These are phyloP conservation scores for Campylomormyrus numenius DNA, from an alignment of 2,113 vertebrate genomes.

Conservation along the genomic window DNA sequence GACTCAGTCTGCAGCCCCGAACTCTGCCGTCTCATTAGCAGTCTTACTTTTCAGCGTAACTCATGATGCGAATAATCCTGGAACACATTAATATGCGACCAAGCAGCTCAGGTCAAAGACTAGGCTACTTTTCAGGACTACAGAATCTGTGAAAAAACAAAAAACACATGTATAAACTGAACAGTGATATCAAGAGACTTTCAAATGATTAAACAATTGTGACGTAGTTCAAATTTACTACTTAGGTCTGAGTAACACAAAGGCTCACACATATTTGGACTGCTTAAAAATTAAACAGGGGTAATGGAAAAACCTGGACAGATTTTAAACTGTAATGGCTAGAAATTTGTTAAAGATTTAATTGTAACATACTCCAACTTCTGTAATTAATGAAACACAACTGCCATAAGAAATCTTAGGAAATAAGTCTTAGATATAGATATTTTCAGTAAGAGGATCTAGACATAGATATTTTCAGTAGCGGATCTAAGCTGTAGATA, in stretches of 20 bases:
- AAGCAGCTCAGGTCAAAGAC: neutral
- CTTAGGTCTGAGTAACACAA: neutral
- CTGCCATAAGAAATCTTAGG: neutral
- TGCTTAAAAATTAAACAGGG: neutral
- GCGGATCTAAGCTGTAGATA: neutral
- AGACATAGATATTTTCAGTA: neutral
- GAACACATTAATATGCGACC: neutral
- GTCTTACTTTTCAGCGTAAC: neutral
- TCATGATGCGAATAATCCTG: constrained; percentile 10
- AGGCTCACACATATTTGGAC: neutral
- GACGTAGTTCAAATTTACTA: neutral
- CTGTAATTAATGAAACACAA: neutral
- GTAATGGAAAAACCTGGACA: neutral
- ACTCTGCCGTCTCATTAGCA: neutral
- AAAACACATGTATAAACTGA: neutral
- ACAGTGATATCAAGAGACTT: neutral
- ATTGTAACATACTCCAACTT: neutral
- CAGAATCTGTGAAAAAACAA: neutral
- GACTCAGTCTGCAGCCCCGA: neutral
- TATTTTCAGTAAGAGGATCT: neutral
- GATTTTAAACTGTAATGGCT: neutral
- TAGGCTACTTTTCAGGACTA: neutral
- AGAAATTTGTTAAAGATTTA: neutral
- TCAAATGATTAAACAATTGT: neutral
- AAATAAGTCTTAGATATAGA: neutral